phyloP scores from a whole-genome alignment of 2,888 invertebrate species.

The Morpho helenor region DNA sequence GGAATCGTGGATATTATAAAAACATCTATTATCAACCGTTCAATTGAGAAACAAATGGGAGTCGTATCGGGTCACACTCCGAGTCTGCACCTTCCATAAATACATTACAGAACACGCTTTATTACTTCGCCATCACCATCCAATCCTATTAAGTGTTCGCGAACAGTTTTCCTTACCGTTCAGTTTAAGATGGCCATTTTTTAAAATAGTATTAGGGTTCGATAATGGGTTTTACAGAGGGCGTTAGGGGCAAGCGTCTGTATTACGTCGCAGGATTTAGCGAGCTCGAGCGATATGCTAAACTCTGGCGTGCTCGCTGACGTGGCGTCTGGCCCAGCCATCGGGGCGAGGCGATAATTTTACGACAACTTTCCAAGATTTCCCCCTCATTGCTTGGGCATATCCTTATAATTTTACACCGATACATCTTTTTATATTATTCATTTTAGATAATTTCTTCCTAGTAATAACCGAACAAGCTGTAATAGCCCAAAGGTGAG shows the following conservation, averaged over 20 bases:
- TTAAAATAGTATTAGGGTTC: conserved; percentile 70
- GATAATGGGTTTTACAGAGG: conserved; percentile 68
- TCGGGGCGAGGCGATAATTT: conserved; percentile 65
- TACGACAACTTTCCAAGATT: conserved; percentile 57
- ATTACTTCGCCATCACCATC: conserved; percentile 74
- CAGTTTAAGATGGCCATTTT: conserved; percentile 69
- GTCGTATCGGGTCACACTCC: conserved; percentile 49
- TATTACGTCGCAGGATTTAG: conserved; percentile 58
- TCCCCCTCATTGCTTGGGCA: conserved; percentile 40
- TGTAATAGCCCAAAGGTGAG: too few relatives aligned
- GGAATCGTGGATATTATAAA: too few relatives aligned
- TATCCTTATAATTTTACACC: conserved; percentile 33
- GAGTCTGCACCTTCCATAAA: conserved; percentile 65
- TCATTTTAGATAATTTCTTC: background rate
- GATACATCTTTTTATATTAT: conserved; percentile 44
- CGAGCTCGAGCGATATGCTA: conserved; percentile 66
- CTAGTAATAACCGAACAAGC: too few relatives aligned
- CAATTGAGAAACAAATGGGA: conserved; percentile 57
- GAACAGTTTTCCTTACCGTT: conserved; percentile 57
- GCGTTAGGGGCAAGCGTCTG: conserved; percentile 51
- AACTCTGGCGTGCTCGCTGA: conserved; percentile 57
- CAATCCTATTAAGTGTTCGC: conserved; percentile 74
- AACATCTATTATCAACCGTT: conserved; percentile 5
- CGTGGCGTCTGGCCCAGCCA: conserved; percentile 58
- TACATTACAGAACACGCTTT: conserved; percentile 76